Evolutionary conservation across 2,888 invertebrate genomes (phyloP), one percentile per base, ranked within the genome.

Genomic region (Hydrotaea diabolus): DNA sequence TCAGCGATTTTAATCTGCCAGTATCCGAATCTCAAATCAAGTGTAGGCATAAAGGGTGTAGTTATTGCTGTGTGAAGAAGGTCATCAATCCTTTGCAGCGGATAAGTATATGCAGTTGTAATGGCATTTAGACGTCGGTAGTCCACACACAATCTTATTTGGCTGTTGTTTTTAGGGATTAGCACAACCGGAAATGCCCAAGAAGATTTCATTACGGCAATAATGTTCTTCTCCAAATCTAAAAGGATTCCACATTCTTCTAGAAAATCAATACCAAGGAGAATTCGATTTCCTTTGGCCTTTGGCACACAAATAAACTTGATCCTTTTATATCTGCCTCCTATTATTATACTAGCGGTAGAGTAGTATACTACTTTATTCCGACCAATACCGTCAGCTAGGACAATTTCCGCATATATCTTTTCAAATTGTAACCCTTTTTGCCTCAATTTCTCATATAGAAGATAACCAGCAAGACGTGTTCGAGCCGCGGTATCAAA

Each of bases 41-140:
- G 73, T 0, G 90, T 90, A 9, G 89, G 87, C 89, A 39, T 39
- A 13, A 39, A 39, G 9, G 39, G 91, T 90, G 4, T 39, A 13
- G 39, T 39, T 39, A 8, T 39, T 9, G 39, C 39, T 9, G 64
- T 17, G 36, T 31, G 64, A 8, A 64, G 36, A 13, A 64, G 36
- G 17, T 92, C 92, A 62, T 92, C 92, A 9, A 92, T 91, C 9
- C 90, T 82, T 0, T 92, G 92, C 13, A 92, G 66, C 0, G 91
- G 91, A 62, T 92, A 92, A 0, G 84, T 77, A 80, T 90, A 89
- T 0, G 88, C 85, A 39, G 76, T 85, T 0, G 77, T 71, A 2
- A 77, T 59, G 0, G 69, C 57, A 57, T 71, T 77, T 13, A 77
- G 39, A 19, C 88, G 87, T 0, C 89, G 77, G 69, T 89, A 90